Base-by-base conservation (phyloP, 2,113 vertebrate genomes). In the Formicarius rufipectus region DNA sequence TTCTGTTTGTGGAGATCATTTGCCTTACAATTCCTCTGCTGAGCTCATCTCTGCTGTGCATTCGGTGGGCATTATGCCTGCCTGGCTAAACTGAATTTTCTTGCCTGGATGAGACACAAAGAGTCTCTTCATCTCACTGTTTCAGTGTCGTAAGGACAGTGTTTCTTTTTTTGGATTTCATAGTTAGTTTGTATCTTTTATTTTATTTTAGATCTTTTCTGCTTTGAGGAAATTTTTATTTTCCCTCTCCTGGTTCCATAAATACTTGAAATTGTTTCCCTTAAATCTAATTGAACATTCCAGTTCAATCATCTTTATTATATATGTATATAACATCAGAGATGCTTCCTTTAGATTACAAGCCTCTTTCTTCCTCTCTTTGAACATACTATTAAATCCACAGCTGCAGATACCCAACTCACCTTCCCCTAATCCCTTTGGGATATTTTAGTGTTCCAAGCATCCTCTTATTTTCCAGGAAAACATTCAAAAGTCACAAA, bases 391-490 rank as follows among this genome's bases (percentile, higher is more conserved):
- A 7, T 77, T 69, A 77, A 79, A 69, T 24, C 37, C 0, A 7
- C n/a, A 44, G 12, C 22, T 79, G 35, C 21, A 66, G 55, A 17
- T 63, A 30, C 4, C 19, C 22, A 50, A 15, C 16, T 52, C 30
- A n/a, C 4, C 5, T 52, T 12, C 22, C 58, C 24, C 40, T 68
- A 33, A 4, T 75, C 22, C 17, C 5, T 71, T 73, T 62, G 19
- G 40, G 25, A 0, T 74, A 1, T 7, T 18, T 25, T 60, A 56
- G 25, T 18, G 11, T 44, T 74, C 33, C 28, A 74, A 49, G 7
- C 33, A 59, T 50, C 4, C 0, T 81, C 28, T 0, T 3, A 2
- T 60, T 92, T 79, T 75, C 44, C 28, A 37, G 12, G 9, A 31
- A 90, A 79, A 84, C 45, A 82, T 24, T 31, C 17, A 22, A 33